Base-by-base conservation (phyloP, 2,888 invertebrate genomes). In the Agrotis exclamationis region DNA sequence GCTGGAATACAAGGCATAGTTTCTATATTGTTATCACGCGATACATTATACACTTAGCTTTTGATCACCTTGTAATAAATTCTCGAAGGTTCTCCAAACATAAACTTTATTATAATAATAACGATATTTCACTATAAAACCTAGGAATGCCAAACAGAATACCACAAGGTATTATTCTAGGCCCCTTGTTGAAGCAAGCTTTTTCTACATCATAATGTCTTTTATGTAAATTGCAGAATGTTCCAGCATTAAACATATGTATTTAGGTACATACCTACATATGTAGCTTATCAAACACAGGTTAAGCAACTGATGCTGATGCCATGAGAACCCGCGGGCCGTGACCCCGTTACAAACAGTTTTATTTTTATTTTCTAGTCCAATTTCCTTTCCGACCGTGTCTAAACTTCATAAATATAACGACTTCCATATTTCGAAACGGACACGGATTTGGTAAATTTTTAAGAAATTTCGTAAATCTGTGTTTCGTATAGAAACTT, bases 301-400 rank as follows among this genome's bases (percentile, higher is more conserved):
- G 70, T 84, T 91, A 88, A 80, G 91, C 90, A 92, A 92, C 88
- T 86, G 87, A 84, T 85, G 85, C 75, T 80, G 87, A 74, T 83
- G 74, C 68, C 85, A 84, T 91, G 91, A 91, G 90, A 93, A 88
- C 88, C 86, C 84, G 85, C 84, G 84, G 89, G 87, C 93, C 93
- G 85, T 94, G 95, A 92, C 94, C 94, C 82, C 90, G 90, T 92
- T 93, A 79, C 79, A 69, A 75, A 79, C 70, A 80, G 87, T 91
- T 90, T 89, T 88, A 90, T 92, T 87, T 93, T 92, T 93, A 93
- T 93, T 92, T 93, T 92, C 92, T 92, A 90, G 90, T 92, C 91
- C 91, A 92, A 93, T 94, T 94, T 95, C 93, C 92, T 93, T 90
- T 89, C 86, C 87, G 88, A 89, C 91, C 92, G 92, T 91, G 92